These are phyloP conservation scores for Lithophane leautieri DNA, from an alignment of 2,888 invertebrate species.

Conservation along the genomic window DNA sequence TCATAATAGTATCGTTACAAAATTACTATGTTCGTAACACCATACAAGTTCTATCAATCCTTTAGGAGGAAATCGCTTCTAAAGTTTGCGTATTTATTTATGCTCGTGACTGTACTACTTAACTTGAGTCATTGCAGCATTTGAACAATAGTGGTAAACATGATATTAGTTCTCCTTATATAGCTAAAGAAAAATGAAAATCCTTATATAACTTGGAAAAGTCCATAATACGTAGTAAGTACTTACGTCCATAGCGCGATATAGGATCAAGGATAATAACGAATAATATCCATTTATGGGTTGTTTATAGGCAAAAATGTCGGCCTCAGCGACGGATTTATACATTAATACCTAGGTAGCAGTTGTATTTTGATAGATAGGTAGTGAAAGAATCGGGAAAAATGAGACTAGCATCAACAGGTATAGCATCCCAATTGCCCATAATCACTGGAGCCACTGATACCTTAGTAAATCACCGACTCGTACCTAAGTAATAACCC, in stretches of 20 bases:
- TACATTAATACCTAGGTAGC: not conserved
- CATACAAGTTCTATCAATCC: not conserved
- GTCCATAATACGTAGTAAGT: conserved; percentile 1
- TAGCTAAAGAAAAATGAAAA: not conserved
- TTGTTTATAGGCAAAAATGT: not conserved
- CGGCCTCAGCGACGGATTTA: not conserved
- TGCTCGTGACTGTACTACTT: not conserved
- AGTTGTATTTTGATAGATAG: not conserved
- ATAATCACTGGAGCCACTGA: not conserved
- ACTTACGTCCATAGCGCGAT: not conserved
- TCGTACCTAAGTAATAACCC: conserved; percentile 9
- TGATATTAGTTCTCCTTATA: not conserved
- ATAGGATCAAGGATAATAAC: conserved; percentile 14
- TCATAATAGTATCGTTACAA: not conserved
- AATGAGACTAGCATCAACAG: not conserved
- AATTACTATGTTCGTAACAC: not conserved
- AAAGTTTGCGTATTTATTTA: not conserved
- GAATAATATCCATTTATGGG: not conserved
- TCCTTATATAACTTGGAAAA: not conserved
- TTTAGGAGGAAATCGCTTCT: not conserved
- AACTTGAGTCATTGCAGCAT: not conserved
- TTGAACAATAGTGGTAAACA: conserved; percentile 5
- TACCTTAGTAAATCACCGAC: not conserved
- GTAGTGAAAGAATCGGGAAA: not conserved
- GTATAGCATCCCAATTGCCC: not conserved